Evolutionary conservation across 2,797 vertebrate genomes (phyloP).

Genomic region (Pteronotus mesoamericanus): DNA sequence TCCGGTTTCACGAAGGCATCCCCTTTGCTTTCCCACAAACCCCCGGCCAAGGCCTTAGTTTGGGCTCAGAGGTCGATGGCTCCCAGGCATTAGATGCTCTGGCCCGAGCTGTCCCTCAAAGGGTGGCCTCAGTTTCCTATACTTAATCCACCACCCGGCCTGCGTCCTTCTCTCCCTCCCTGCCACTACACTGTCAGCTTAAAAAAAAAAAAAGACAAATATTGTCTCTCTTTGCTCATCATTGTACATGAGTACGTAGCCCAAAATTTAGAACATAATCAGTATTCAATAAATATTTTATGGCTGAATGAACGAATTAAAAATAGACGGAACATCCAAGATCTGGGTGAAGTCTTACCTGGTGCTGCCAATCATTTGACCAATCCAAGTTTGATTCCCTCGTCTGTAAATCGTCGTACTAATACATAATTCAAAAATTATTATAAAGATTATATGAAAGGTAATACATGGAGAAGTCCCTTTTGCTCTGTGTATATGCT

Average conservation of each 20-base stretch:
- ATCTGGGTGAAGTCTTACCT: neutral
- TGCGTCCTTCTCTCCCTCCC: too few species aligned
- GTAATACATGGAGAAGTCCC: neutral
- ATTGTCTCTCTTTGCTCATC: neutral
- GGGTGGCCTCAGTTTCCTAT: neutral
- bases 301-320: neutral
- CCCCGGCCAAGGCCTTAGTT: neutral
- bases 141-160: neutral
- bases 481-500: neutral
- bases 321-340: neutral
- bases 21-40: neutral
- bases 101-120: neutral
- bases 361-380: neutral
- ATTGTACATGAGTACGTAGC: neutral
- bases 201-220: neutral
- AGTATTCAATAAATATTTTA: neutral
- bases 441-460: neutral
- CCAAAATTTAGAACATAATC: neutral
- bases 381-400: neutral
- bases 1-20: neutral
- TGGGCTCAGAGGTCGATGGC: neutral
- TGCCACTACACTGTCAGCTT: neutral
- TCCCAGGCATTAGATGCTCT: neutral
- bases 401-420: neutral
- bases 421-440: neutral